These are phyloP conservation scores for Cyanoliseus patagonus DNA, from an alignment of 2,113 vertebrate species.

Conservation along the genomic window DNA sequence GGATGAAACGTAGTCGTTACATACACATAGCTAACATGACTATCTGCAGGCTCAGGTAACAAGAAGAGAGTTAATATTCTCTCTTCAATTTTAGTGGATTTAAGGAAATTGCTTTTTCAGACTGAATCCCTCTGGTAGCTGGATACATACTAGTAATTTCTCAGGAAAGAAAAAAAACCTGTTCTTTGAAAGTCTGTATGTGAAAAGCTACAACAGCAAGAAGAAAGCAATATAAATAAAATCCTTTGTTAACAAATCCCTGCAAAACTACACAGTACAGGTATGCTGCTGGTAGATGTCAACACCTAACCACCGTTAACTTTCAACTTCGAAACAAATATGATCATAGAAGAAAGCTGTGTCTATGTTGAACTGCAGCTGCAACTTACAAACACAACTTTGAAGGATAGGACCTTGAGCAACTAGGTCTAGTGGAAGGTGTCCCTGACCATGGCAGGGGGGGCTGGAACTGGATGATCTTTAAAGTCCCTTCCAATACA, in stretches of 20 bases:
- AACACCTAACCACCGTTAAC: background rate
- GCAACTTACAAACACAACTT: background rate
- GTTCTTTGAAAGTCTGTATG: background rate
- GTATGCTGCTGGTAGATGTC: background rate
- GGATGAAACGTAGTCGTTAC: background rate
- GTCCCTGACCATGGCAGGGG: background rate
- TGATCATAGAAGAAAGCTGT: background rate
- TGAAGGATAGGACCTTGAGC: background rate
- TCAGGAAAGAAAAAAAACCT: background rate
- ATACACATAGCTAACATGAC: background rate
- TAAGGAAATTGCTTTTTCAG: background rate
- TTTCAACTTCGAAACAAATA: background rate
- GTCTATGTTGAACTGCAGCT: background rate
- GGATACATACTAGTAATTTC: background rate
- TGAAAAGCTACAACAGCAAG: background rate
- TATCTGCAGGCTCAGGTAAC: background rate
- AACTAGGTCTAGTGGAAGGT: background rate
- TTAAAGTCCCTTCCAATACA: background rate
- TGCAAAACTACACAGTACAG: background rate
- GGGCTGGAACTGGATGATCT: background rate
- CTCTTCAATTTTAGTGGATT: background rate
- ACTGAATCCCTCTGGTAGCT: background rate
- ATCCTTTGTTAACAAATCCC: background rate
- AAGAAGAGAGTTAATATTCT: background rate
- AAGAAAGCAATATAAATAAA: background rate